A percentile compares a stretch with the other conserved stretches of the same genome.
These are phyloP conservation scores for Trisateles emortualis DNA, from an alignment of 2,888 invertebrate species.

Conservation along the genomic window DNA sequence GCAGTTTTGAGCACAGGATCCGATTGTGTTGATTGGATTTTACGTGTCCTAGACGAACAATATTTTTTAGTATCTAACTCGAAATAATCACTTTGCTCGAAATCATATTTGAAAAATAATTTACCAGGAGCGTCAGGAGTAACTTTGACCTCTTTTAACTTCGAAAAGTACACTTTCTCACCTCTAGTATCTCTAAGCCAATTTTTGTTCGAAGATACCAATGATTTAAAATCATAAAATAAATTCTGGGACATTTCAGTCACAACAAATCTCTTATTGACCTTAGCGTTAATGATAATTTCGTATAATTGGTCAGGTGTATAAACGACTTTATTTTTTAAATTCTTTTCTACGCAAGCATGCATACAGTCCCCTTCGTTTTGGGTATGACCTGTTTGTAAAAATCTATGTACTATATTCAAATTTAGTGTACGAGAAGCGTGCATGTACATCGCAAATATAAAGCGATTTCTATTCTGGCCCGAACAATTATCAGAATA, in stretches of 20 bases:
- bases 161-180: no score
- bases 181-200: no score
- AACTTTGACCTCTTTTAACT: no score
- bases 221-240: no score
- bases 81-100: not conserved
- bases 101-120: no score
- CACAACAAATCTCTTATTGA: no score
- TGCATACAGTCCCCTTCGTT: slow-evolving; percentile 10
- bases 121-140: no score
- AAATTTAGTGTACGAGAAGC: not conserved
- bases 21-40: no score
- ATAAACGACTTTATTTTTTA: not conserved
- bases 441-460: slow-evolving; percentile 3
- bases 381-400: slow-evolving; percentile 5
- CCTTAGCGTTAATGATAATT: no score
- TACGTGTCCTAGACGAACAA: not conserved
- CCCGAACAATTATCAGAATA: slow-evolving; percentile 5
- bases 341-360: not conserved
- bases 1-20: not conserved
- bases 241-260: no score
- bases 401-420: slow-evolving; percentile 3
- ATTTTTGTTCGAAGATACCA: no score
- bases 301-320: not conserved
- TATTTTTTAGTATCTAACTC: not conserved
- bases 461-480: slow-evolving; percentile 4